phyloP scores from a whole-genome alignment of 2,797 vertebrate genomes.

The Siniperca obscura region DNA sequence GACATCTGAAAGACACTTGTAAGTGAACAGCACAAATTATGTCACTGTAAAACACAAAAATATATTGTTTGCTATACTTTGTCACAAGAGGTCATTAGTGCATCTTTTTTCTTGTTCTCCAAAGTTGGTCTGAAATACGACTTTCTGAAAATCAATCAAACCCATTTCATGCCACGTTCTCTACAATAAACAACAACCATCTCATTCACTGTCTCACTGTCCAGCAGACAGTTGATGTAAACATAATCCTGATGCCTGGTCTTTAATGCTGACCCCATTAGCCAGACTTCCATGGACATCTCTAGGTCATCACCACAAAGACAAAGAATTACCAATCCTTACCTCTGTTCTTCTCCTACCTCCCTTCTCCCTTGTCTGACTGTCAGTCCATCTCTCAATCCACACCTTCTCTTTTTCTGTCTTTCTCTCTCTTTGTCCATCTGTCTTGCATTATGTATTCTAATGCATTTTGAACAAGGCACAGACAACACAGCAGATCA shows the following conservation, averaged over 20 bases:
- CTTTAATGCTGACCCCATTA: conserved; percentile 71
- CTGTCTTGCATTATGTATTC: conserved; percentile 58
- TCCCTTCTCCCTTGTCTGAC: conserved; percentile 11
- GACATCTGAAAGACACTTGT: conserved; percentile 24
- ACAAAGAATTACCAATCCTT: conserved; percentile 60
- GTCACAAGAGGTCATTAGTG: not conserved
- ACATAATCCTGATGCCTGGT: conserved; percentile 47
- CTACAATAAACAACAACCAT: not conserved
- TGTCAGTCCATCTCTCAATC: conserved; percentile 15
- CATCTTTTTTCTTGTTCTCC: not conserved
- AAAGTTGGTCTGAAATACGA: conserved; percentile 2
- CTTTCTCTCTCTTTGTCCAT: conserved; percentile 35
- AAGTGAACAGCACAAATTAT: not conserved
- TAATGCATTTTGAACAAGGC: conserved; percentile 57
- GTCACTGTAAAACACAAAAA: not conserved
- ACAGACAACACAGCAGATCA: conserved; percentile 31
- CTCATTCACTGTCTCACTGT: conserved; percentile 36
- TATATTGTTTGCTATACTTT: too few relatives aligned
- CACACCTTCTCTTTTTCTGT: conserved; percentile 18
- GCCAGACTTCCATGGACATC: conserved; percentile 52
- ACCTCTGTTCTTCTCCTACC: conserved; percentile 20
- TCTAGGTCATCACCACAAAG: conserved; percentile 65
- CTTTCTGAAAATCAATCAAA: not conserved
- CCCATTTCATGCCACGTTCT: not conserved
- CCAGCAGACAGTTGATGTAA: conserved; percentile 58